phyloP scores from a whole-genome alignment of 2,113 vertebrate species.

The Corythornis madagascariensis region DNA sequence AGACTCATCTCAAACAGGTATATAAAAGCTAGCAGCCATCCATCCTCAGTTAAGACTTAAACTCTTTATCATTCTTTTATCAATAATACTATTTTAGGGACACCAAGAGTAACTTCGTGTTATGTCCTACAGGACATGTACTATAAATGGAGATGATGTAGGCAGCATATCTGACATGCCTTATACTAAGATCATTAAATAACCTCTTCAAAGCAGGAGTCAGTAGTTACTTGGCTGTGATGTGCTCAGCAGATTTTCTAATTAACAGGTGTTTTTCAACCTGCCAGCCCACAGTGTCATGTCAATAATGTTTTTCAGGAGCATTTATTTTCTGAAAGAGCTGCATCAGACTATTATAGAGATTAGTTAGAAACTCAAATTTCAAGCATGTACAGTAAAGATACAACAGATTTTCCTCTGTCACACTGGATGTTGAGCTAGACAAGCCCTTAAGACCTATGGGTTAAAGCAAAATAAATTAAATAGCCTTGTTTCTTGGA shows the following conservation, averaged over 20 bases:
- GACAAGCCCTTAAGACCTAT: not conserved
- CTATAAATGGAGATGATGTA: not conserved
- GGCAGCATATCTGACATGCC: not conserved
- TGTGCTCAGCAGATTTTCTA: not conserved
- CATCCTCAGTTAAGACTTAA: not conserved
- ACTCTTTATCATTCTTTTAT: not conserved
- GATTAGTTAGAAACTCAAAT: not conserved
- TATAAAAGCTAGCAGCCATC: not conserved
- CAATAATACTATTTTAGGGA: not conserved
- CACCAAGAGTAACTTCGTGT: not conserved
- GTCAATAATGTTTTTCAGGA: not conserved
- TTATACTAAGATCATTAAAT: not conserved
- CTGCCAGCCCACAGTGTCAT: not conserved
- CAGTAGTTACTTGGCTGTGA: not conserved
- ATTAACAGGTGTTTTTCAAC: not conserved
- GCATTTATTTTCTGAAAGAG: not conserved
- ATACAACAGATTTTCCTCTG: not conserved
- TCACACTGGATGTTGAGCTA: not conserved
- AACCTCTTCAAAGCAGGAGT: not conserved
- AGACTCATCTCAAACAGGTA: rapidly evolving
- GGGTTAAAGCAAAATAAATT: not conserved
- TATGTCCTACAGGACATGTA: not conserved
- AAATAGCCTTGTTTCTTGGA: not conserved
- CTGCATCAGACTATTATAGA: not conserved
- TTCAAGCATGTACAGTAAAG: not conserved